Percentiles rank a stretch among this genome's conserved stretches.
Evolutionary conservation across 2,888 invertebrate species (phyloP).

Genomic region (Beris morrisii): DNA sequence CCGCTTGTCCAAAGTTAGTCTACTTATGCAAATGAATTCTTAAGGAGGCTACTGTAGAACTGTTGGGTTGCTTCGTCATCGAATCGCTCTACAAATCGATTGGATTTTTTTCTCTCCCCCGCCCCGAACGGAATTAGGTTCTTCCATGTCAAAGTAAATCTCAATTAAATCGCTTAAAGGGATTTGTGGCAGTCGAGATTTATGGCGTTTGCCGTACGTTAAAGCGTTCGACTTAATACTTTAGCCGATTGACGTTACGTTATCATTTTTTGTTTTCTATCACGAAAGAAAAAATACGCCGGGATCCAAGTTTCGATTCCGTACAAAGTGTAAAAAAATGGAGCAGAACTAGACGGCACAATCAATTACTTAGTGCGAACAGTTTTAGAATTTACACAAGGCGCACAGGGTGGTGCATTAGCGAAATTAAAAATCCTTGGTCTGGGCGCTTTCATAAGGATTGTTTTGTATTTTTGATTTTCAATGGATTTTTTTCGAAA

Average conservation of each 20-base stretch:
- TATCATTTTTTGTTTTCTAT: too few species aligned
- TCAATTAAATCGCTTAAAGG: conserved; percentile 24
- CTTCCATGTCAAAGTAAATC: conserved; percentile 12
- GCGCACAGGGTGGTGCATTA: conserved; percentile 16
- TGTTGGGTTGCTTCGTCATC: background rate
- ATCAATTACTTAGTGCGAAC: conserved; percentile 25
- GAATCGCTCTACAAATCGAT: too few species aligned
- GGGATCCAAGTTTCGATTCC: too few species aligned
- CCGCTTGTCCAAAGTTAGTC: background rate
- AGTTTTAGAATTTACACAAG: background rate
- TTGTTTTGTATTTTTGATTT: too few species aligned
- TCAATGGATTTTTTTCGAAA: too few species aligned
- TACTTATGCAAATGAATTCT: conserved; percentile 22
- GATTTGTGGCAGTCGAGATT: conserved; percentile 12
- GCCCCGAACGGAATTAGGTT: background rate
- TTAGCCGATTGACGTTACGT: too few species aligned
- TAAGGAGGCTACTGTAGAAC: conserved; percentile 2
- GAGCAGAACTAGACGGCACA: background rate
- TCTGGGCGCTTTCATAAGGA: too few species aligned
- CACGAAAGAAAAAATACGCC: too few species aligned
- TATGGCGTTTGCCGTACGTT: conserved; percentile 7
- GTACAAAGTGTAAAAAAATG: too few species aligned
- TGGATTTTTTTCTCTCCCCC: background rate
- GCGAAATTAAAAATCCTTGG: conserved; percentile 20
- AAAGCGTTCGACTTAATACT: too few species aligned